Percentiles rank a stretch among this genome's conserved stretches.
Conservation (phyloP, 2,797 vertebrate species). For the Xiphorhynchus erythropygius region DNA sequence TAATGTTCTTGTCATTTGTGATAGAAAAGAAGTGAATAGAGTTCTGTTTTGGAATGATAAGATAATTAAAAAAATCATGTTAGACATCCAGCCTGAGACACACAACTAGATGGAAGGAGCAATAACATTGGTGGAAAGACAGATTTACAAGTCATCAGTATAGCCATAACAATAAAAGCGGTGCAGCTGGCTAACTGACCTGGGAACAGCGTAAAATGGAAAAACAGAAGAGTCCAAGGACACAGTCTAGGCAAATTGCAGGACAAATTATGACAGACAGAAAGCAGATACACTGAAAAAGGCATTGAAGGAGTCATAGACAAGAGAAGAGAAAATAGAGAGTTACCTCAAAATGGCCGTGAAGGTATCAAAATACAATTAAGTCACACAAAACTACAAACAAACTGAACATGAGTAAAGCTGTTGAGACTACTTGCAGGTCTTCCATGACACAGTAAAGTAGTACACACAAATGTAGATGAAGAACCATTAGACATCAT, state of each 20-base stretch:
- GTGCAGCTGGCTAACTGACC: not conserved
- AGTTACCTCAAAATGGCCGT: not conserved
- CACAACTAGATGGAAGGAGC: not conserved
- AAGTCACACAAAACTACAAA: not conserved
- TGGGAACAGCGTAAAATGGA: not conserved
- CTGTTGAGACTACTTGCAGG: not conserved
- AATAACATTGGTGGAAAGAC: not conserved
- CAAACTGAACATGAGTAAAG: not conserved
- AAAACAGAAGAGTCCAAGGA: not conserved
- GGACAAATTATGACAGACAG: not conserved
- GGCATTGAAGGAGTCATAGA: not conserved
- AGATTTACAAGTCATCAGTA: not conserved
- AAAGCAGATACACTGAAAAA: not conserved
- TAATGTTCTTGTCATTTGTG: constrained; percentile 29
- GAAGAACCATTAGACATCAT: not conserved
- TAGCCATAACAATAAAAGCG: not conserved
- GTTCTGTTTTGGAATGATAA: not conserved
- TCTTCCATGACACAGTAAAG: not conserved
- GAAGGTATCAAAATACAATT: not conserved
- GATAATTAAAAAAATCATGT: not conserved
- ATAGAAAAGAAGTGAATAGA: not conserved
- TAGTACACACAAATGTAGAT: not conserved
- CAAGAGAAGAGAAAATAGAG: not conserved
- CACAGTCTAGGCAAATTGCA: not conserved
- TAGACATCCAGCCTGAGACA: not conserved